Conservation (phyloP, 2,888 invertebrate species). For the Synanthedon formicaeformis region DNA sequence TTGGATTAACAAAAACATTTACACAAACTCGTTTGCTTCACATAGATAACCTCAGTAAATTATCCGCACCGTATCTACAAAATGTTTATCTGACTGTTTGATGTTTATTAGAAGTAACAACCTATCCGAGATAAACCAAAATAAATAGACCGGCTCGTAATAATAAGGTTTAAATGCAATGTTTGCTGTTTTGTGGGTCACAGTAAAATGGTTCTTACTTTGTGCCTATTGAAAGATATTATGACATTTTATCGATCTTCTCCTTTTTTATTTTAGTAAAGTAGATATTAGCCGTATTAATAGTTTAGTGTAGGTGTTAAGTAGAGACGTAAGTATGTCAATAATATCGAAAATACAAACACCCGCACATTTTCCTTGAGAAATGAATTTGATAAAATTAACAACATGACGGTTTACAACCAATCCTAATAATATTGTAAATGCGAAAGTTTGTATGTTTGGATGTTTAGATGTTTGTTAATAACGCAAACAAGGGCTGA, state of each 20-base stretch:
- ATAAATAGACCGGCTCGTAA: constrained; percentile 1
- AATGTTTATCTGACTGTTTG: constrained; percentile 26
- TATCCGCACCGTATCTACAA: constrained; percentile 29
- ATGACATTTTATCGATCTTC: constrained; percentile 11
- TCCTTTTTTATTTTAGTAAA: constrained; percentile 8
- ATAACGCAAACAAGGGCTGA: too few species aligned
- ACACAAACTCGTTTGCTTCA: not conserved
- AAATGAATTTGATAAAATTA: too few species aligned
- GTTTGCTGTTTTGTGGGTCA: not conserved
- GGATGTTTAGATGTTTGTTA: too few species aligned
- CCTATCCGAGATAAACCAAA: constrained; percentile 19
- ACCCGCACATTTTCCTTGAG: too few species aligned
- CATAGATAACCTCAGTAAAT: constrained; percentile 23
- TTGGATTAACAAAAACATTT: not conserved
- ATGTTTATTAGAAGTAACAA: constrained; percentile 30
- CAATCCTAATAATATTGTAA: too few species aligned
- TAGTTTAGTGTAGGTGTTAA: too few species aligned
- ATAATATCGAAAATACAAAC: too few species aligned
- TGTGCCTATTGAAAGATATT: constrained; percentile 11
- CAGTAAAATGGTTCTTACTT: constrained; percentile 1
- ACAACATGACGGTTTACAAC: not conserved
- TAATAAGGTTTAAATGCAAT: too few species aligned
- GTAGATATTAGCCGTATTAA: constrained; percentile 2
- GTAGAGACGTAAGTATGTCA: too few species aligned
- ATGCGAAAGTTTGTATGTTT: too few species aligned